Percentiles rank a stretch among this genome's conserved stretches.
Evolutionary conservation across 2,113 vertebrate genomes (phyloP).

Genomic region (Actenoides hombroni): DNA sequence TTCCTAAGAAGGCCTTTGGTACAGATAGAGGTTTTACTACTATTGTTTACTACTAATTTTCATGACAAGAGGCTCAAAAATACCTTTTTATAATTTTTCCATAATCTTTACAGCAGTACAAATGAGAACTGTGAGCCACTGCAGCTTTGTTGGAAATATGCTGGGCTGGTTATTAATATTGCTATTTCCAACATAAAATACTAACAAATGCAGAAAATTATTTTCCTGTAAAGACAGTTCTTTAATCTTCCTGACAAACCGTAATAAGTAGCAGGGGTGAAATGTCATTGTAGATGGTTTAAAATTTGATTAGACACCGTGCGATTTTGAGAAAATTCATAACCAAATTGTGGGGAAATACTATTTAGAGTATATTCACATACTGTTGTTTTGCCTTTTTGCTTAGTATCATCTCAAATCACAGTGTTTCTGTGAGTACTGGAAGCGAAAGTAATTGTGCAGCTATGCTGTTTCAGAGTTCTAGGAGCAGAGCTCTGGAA

Average conservation of each 20-base stretch:
- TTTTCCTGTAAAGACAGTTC: conserved; percentile 3
- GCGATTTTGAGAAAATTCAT: neutral
- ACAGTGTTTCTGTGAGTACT: neutral
- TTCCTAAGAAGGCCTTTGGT: neutral
- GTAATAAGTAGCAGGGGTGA: neutral
- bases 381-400: neutral
- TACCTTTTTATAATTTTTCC: neutral
- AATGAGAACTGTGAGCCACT: neutral
- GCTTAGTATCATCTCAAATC: neutral
- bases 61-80: neutral
- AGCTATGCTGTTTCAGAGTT: neutral
- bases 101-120: neutral
- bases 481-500: neutral
- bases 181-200: neutral
- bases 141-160: neutral
- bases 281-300: neutral
- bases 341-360: neutral
- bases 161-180: neutral
- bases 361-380: neutral
- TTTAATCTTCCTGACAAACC: conserved; percentile 18
- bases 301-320: neutral
- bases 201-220: conserved; percentile 14
- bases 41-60: neutral
- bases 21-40: neutral
- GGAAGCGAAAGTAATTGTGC: neutral